Base-by-base conservation (phyloP, 2,888 invertebrate species). In the Tinea pellionella region DNA sequence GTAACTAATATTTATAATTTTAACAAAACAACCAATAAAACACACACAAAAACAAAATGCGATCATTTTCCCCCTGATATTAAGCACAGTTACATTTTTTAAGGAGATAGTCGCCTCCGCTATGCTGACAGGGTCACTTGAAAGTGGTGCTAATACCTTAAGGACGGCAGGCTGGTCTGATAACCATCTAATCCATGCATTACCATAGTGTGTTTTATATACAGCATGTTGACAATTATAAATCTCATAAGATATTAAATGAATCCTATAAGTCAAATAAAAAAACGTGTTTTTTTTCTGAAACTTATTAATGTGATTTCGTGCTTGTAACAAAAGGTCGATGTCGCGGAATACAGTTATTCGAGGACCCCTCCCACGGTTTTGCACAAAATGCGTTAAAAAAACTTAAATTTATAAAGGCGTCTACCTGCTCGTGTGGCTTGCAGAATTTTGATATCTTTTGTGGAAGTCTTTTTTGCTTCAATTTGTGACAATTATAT, bases 401-500 rank as follows among this genome's bases (percentile, higher is more conserved):
- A 81, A 78, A 74, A 68, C 67, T 64, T 61, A 63, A 71, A 78
- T 75, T 79, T 79, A 78, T 77, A 79, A 74, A 59, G 67, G 66
- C 72, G 66, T 74, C 80, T 87, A 87, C 87, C 87, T 87, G 87
- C 84, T 82, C 86, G 86, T 87, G 87, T 86, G 86, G 84, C 87
- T 86, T 86, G 86, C 87, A 85, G 85, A 81, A 82, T 87, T 82
- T 84, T 84, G 86, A 86, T 86, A 85, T 76, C 85, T 79, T 82
- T 86, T 85, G 84, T 85, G 74, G 70, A 69, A 66, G 19, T 56
- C 63, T 75, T 86, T 87, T 87, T 87, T 87, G 86, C 85, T 74
- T 86, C 82, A 86, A 87, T 87, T 87, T 87, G 87, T 87, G 87
- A 86, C 86, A 87, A 86, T 86, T 87, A 87, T 86, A 86, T 75